phyloP scores from a whole-genome alignment of 2,888 invertebrate species.

The Dynastes tityus region DNA sequence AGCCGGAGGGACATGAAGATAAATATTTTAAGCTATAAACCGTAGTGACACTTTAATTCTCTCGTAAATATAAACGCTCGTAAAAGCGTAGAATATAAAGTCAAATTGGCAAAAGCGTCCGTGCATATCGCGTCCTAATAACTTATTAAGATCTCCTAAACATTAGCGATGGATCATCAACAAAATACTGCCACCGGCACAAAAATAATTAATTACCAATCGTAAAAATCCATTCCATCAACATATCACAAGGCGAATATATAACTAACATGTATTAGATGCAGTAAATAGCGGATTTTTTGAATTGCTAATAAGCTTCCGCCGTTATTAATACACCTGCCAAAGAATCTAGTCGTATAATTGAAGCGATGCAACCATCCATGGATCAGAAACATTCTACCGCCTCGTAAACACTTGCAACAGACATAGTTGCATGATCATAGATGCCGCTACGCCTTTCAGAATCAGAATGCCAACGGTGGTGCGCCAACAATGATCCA shows the following conservation, averaged over 20 bases:
- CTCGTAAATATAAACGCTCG: constrained; percentile 29
- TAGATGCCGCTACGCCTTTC: too few relatives aligned
- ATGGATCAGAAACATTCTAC: constrained; percentile 31
- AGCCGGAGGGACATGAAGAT: neutral
- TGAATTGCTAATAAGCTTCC: neutral
- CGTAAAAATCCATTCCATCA: neutral
- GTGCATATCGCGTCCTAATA: neutral
- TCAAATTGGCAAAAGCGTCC: constrained; percentile 3
- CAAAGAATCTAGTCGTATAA: constrained; percentile 10
- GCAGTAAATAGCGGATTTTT: too few relatives aligned
- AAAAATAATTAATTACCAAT: neutral
- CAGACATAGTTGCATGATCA: neutral
- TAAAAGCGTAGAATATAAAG: constrained; percentile 22
- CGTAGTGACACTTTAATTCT: constrained; percentile 4
- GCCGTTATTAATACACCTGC: neutral
- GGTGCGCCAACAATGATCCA: constrained; percentile 23
- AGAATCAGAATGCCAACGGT: neutral
- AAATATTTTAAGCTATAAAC: constrained; percentile 22
- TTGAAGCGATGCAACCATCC: neutral
- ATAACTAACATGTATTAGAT: too few relatives aligned
- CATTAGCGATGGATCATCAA: neutral
- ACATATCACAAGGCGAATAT: too few relatives aligned
- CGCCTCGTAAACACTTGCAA: constrained; percentile 6
- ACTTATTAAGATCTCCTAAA: constrained; percentile 6
- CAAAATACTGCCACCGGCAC: neutral